A percentile compares a stretch with the other conserved stretches of the same genome.
Conservation (phyloP, 2,888 invertebrate genomes). For the Heliconius ismenius region DNA sequence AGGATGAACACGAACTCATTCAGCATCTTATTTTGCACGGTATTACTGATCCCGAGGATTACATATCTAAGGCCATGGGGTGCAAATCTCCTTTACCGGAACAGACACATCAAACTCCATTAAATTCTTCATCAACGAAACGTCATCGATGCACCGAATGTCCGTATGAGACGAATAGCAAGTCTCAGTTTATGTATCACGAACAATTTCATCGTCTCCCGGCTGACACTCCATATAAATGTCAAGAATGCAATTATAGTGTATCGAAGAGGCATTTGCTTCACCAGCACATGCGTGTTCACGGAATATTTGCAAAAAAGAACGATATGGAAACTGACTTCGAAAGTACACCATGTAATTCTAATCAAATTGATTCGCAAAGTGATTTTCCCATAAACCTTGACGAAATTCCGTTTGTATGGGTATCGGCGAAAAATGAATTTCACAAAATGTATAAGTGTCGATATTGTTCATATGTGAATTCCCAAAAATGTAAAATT, state of each 20-base stretch:
- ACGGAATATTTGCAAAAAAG: conserved; percentile 81
- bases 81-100: conserved; percentile 64
- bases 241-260: conserved; percentile 90
- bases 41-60: conserved; percentile 81
- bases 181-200: conserved; percentile 92
- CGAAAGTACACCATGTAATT: conserved; percentile 57
- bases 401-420: conserved; percentile 87
- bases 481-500: conserved; percentile 89
- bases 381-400: conserved; percentile 60
- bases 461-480: conserved; percentile 91
- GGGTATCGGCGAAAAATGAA: conserved; percentile 87
- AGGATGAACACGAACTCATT: conserved; percentile 85
- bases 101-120: conserved; percentile 45
- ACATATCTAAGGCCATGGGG: conserved; percentile 74
- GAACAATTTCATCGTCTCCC: conserved; percentile 90
- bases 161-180: conserved; percentile 92
- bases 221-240: conserved; percentile 88
- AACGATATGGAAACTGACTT: conserved; percentile 70
- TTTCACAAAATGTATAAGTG: conserved; percentile 93
- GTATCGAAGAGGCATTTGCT: conserved; percentile 90
- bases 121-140: conserved; percentile 72
- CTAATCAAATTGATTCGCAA: conserved; percentile 53
- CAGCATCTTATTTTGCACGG: conserved; percentile 86
- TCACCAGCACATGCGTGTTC: conserved; percentile 91
- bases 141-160: conserved; percentile 90